phyloP scores from a whole-genome alignment of 2,888 invertebrate genomes.

The Phasia obesa region DNA sequence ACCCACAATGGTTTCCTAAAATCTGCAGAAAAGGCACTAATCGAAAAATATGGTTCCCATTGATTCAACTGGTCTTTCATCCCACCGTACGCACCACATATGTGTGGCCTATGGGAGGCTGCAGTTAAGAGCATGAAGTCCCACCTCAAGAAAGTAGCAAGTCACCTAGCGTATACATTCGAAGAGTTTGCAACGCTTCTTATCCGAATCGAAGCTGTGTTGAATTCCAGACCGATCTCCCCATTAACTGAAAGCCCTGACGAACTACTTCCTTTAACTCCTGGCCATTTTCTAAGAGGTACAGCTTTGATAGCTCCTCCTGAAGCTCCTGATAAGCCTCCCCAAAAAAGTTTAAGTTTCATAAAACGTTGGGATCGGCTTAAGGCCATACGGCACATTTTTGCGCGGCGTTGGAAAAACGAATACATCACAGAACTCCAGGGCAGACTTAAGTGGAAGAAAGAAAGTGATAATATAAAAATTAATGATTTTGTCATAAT shows the following conservation, averaged over 20 bases:
- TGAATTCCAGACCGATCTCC: conserved; percentile 2
- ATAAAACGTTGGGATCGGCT: conserved; percentile 20
- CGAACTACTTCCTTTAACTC: conserved; percentile 1
- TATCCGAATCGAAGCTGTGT: too few species aligned
- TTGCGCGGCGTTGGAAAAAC: conserved; percentile 11
- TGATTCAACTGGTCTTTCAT: background rate
- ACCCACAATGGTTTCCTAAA: background rate
- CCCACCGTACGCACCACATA: background rate
- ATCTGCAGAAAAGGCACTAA: background rate
- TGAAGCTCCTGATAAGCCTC: background rate
- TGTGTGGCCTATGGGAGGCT: background rate
- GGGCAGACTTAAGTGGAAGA: conserved; percentile 9
- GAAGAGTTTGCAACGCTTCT: background rate
- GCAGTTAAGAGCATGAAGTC: background rate
- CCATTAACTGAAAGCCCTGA: conserved; percentile 2
- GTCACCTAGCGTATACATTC: background rate
- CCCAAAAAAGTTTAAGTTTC: background rate
- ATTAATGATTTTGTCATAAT: background rate
- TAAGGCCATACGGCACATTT: conserved; percentile 1
- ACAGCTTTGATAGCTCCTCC: background rate
- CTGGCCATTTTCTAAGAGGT: background rate
- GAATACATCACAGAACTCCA: conserved; percentile 14
- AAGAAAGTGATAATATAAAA: background rate
- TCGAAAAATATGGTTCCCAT: background rate
- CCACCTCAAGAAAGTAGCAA: background rate